Evolutionary conservation across 53 echinoderm and acorn worm genomes (phyloP).

Genomic region (Apostichopus leukothele): DNA sequence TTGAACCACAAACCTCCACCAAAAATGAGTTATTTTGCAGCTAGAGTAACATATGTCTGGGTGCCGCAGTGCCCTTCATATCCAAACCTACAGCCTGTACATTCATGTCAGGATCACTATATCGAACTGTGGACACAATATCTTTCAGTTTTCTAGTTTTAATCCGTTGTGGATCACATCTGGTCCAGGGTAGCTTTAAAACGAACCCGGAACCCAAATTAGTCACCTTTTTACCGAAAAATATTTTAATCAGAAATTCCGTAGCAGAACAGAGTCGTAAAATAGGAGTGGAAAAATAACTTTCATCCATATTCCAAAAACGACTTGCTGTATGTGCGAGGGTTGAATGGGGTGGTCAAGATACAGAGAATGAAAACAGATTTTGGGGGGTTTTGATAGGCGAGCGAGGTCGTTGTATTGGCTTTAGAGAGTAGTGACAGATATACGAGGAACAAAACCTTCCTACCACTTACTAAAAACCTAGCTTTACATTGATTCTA

Average conservation of each 20-base stretch:
- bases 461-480: not conserved
- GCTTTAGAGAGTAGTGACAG: constrained; percentile 10
- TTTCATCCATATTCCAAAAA: not conserved
- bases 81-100: too few relatives aligned
- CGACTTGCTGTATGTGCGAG: not conserved
- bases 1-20: too few relatives aligned
- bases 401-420: not conserved
- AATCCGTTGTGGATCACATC: too few relatives aligned
- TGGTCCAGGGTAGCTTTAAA: not conserved
- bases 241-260: not conserved
- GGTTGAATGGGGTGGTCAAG: constrained; percentile 11
- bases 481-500: not conserved
- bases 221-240: not conserved
- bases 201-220: not conserved
- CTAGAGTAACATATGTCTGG: too few relatives aligned
- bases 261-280: not conserved
- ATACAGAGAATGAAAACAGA: constrained; percentile 12
- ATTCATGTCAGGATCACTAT: too few relatives aligned
- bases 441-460: constrained; percentile 4
- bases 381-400: not conserved
- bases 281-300: not conserved
- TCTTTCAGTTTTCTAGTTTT: too few relatives aligned
- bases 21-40: too few relatives aligned
- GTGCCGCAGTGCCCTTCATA: too few relatives aligned
- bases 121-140: too few relatives aligned